Evolutionary conservation across 2,888 invertebrate genomes (phyloP), one percentile per base, ranked within the genome.

Genomic region (Pseudoips prasinana): DNA sequence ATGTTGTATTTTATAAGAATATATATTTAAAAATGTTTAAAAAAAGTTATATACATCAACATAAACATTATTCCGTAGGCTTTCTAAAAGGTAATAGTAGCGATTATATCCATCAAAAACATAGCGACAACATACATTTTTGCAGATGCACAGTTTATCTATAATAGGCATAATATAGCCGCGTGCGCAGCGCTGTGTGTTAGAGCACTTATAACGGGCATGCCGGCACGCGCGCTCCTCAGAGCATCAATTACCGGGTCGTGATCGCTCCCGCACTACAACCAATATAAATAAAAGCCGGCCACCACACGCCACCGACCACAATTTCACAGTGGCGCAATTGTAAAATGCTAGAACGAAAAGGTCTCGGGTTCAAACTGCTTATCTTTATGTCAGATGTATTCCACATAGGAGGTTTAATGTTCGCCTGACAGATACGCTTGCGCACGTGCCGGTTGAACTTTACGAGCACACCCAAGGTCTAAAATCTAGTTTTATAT

Each of bases 251-350:
- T 88, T 88, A 88, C 81, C 63, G 56, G 69, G 68, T 85, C 87
- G 87, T 86, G 87, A 85, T 74, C 82, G 86, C 87, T 83, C 78
- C 86, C 76, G 83, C 84, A 76, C 79, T 79, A 78, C 78, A 70
- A 73, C 70, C 74, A 74, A 81, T 86, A 85, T 85, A 86, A 84
- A 86, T 85, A 86, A 85, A 83, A 57, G 50, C 50, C 68, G 66
- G 66, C 72, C 74, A 67, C 69, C 77, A 69, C 73, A 73, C 73
- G 67, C 73, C 69, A 67, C 73, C 73, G 65, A 62, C 66, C 69
- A 65, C 76, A 71, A 73, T 71, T 75, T 77, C 78, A 74, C 79
- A 73, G 82, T 82, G 80, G 80, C 79, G 82, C 79, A 82, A 84
- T 81, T 73, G 81, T 75, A 80, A 84, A 83, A 82, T 79, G 80